Evolutionary conservation across 2,888 invertebrate species (phyloP).

Genomic region (Aporophyla lueneburgensis): DNA sequence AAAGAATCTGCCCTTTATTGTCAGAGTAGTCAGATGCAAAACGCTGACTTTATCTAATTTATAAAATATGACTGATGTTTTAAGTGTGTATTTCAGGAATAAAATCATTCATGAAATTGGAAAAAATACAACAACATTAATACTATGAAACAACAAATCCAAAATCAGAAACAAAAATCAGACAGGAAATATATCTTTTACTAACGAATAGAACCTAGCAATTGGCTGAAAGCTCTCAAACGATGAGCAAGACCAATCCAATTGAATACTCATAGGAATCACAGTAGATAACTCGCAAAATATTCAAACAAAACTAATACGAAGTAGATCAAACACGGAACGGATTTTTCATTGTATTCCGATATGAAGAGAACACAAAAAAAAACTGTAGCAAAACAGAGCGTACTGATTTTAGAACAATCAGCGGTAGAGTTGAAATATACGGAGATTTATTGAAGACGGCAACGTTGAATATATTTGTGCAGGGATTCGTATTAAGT

Average conservation of each 20-base stretch:
- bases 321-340: slow-evolving; percentile 49
- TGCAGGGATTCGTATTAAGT: background rate
- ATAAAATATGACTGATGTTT: too few species aligned
- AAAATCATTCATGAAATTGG: too few species aligned
- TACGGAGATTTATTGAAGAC: slow-evolving; percentile 44
- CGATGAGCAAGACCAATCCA: slow-evolving; percentile 4
- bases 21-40: too few species aligned
- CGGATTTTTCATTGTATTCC: slow-evolving; percentile 62
- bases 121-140: background rate
- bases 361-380: slow-evolving; percentile 59
- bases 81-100: too few species aligned
- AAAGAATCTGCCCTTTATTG: too few species aligned
- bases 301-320: slow-evolving; percentile 26
- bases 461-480: background rate
- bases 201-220: background rate
- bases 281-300: background rate
- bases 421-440: slow-evolving; percentile 64
- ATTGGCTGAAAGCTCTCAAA: slow-evolving; percentile 1
- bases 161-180: background rate
- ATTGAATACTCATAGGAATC: background rate
- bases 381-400: slow-evolving; percentile 66
- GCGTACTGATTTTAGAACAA: slow-evolving; percentile 76
- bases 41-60: too few species aligned
- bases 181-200: background rate
- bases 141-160: too few species aligned